phyloP scores from a whole-genome alignment of 1,140 invertebrate species.

The Anastrepha ludens region DNA sequence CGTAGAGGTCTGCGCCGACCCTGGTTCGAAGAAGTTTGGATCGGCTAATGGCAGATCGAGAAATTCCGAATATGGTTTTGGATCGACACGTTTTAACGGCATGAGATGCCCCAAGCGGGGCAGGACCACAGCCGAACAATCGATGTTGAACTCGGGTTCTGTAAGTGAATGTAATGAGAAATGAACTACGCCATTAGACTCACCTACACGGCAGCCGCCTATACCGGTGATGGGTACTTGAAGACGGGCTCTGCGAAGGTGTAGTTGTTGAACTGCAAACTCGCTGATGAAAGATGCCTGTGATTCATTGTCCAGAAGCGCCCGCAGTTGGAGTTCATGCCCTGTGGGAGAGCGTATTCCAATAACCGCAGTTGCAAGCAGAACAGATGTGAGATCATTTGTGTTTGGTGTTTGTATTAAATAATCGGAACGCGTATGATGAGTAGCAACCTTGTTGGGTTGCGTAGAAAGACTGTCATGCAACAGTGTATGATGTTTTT shows the following conservation, averaged over 20 bases:
- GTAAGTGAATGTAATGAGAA: background rate
- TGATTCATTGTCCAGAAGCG: constrained; percentile 38
- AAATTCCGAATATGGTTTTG: background rate
- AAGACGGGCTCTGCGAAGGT: constrained; percentile 28
- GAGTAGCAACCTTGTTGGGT: background rate
- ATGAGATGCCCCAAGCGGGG: background rate
- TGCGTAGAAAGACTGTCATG: background rate
- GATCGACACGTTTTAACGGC: background rate
- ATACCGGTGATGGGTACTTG: constrained; percentile 21
- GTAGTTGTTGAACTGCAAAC: constrained; percentile 40
- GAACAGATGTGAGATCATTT: background rate
- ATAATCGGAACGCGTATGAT: background rate
- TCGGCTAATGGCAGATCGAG: background rate
- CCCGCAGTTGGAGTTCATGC: background rate
- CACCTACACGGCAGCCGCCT: background rate
- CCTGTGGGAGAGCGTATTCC: background rate
- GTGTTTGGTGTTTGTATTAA: background rate
- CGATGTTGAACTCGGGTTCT: background rate
- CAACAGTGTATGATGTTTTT: background rate
- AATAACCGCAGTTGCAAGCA: background rate
- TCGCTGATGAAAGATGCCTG: constrained; percentile 48
- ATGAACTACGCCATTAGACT: background rate
- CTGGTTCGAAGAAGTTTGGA: constrained; percentile 34
- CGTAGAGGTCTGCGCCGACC: constrained; percentile 13
- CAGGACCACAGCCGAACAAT: background rate